Evolutionary conservation across 2,113 vertebrate species (phyloP).

Genomic region (Mixornis gularis): DNA sequence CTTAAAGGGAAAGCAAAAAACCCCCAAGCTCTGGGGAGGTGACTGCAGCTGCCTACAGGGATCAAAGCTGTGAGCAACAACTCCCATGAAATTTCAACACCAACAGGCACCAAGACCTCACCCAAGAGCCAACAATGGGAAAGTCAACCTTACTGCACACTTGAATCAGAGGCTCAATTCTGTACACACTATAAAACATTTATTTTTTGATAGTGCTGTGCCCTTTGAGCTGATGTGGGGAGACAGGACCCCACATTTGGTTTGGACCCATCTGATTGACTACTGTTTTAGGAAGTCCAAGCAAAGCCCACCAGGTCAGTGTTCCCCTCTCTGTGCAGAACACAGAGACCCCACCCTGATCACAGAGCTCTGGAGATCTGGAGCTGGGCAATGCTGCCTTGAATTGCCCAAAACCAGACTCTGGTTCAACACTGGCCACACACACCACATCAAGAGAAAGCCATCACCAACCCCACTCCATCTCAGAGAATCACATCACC

Average conservation of each 20-base stretch:
- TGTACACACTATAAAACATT: rapidly evolving
- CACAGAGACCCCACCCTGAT: background rate
- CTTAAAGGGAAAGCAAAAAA: background rate
- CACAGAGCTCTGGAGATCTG: background rate
- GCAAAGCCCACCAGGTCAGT: background rate
- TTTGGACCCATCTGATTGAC: background rate
- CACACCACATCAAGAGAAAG: background rate
- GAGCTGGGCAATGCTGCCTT: background rate
- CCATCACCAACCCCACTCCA: background rate
- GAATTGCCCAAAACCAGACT: background rate
- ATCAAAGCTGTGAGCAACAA: background rate
- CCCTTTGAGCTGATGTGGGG: rapidly evolving
- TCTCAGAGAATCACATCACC: background rate
- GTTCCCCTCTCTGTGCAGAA: background rate
- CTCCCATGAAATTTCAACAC: background rate
- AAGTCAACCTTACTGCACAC: background rate
- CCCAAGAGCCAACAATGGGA: background rate
- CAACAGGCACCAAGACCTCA: background rate
- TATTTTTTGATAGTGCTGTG: background rate
- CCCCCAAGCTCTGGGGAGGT: background rate
- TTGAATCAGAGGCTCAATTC: background rate
- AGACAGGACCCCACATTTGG: background rate
- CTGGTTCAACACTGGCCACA: background rate
- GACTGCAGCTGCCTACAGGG: background rate
- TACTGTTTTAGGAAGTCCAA: background rate